These are phyloP conservation scores for Actinostola sp. DNA, from an alignment of 92 coral and sea anemone species.

Conservation along the genomic window DNA sequence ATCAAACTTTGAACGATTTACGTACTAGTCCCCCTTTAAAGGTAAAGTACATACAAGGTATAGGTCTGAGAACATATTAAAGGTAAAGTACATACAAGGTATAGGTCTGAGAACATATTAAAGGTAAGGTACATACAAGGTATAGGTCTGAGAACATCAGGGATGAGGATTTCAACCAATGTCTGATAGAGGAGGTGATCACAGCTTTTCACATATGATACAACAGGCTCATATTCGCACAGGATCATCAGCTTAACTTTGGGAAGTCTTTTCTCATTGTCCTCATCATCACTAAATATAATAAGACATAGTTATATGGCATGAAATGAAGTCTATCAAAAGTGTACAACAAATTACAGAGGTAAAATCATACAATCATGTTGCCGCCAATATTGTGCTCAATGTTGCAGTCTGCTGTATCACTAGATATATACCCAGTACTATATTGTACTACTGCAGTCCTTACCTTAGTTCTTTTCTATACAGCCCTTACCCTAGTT, in stretches of 20 bases:
- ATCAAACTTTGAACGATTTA: too few species aligned
- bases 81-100: neutral
- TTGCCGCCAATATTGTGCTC: too few species aligned
- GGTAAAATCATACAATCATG: too few species aligned
- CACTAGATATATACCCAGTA: too few species aligned
- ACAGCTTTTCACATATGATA: slow-evolving; percentile 81
- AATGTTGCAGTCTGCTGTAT: too few species aligned
- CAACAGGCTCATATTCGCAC: slow-evolving; percentile 88
- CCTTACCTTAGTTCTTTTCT: too few species aligned
- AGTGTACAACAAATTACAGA: neutral
- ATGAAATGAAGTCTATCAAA: neutral
- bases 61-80: too few species aligned
- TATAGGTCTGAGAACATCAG: slow-evolving; percentile 96
- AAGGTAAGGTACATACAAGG: slow-evolving; percentile 74
- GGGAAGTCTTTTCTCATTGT: slow-evolving; percentile 86
- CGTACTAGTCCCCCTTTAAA: too few species aligned
- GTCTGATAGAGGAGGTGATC: slow-evolving; percentile 95
- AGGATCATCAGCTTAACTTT: slow-evolving; percentile 79
- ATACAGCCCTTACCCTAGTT: too few species aligned
- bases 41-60: neutral
- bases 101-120: slow-evolving; percentile 36
- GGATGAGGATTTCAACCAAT: slow-evolving; percentile 92
- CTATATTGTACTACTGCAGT: too few species aligned
- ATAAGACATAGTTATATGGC: neutral
- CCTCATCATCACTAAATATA: slow-evolving; percentile 74